Percentiles rank a stretch among this genome's conserved stretches.
phyloP scores from a whole-genome alignment of 2,113 vertebrate species.

The Passer montanus region DNA sequence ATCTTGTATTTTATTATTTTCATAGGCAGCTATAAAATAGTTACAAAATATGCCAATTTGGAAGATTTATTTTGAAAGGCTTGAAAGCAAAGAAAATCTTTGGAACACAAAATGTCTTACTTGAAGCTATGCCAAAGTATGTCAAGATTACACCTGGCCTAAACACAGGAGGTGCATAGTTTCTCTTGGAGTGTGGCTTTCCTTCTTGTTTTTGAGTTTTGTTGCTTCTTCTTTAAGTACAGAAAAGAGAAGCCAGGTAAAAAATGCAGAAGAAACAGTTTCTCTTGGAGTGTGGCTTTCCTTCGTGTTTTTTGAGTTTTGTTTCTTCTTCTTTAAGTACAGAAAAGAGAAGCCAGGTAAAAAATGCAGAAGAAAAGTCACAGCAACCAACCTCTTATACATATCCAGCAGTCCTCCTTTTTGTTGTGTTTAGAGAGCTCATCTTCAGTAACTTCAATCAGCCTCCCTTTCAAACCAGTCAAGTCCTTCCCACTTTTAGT shows the following conservation, averaged over 20 bases:
- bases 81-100: neutral
- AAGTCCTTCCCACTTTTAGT: constrained; percentile 92
- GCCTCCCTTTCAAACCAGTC: constrained; percentile 87
- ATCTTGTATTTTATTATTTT: neutral
- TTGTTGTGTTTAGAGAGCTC: constrained; percentile 90
- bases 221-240: neutral
- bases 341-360: neutral
- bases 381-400: constrained; percentile 87
- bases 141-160: neutral
- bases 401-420: constrained; percentile 93
- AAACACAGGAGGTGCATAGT: fast-evolving
- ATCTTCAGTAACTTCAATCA: constrained; percentile 89
- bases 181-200: neutral
- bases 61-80: neutral
- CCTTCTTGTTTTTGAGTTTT: neutral
- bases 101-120: neutral
- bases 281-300: neutral
- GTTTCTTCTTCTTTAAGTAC: neutral
- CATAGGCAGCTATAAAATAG: neutral
- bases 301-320: neutral
- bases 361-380: neutral
- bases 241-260: neutral
- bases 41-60: neutral
- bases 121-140: neutral
- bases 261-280: neutral